Evolutionary conservation across 2,113 vertebrate species (phyloP).

Genomic region (Atrichornis clamosus): DNA sequence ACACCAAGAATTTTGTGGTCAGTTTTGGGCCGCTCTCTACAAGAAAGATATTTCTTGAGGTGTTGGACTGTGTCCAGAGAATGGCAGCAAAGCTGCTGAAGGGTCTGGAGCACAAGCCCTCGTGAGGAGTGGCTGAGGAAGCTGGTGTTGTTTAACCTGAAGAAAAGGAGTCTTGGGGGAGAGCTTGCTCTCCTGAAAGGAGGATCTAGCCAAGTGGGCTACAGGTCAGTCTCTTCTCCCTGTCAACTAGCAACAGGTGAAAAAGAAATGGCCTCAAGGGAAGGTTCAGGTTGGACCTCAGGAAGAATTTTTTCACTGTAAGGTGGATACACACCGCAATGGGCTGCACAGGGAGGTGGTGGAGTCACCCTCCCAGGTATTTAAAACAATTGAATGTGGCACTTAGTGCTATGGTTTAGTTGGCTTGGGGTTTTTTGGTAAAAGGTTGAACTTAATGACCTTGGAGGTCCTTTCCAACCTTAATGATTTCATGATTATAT

Average conservation of each 20-base stretch:
- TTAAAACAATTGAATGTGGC: not conserved
- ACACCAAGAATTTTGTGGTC: not conserved
- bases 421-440: not conserved
- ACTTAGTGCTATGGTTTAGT: not conserved
- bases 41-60: not conserved
- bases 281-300: not conserved
- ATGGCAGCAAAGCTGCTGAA: not conserved
- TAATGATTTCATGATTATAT: no score
- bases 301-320: not conserved
- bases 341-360: no score
- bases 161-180: not conserved
- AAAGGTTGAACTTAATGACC: no score
- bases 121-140: not conserved
- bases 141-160: not conserved
- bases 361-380: rapidly evolving
- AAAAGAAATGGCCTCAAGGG: not conserved
- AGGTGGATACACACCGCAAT: not conserved
- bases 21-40: not conserved
- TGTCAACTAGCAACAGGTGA: not conserved
- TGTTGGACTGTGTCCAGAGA: not conserved
- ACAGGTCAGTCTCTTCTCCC: not conserved
- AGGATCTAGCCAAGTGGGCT: not conserved
- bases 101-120: not conserved
- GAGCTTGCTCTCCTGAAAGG: not conserved
- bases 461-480: not conserved